Evolutionary conservation across 2,888 invertebrate species (phyloP).

Genomic region (Anagyrus pseudococci): DNA sequence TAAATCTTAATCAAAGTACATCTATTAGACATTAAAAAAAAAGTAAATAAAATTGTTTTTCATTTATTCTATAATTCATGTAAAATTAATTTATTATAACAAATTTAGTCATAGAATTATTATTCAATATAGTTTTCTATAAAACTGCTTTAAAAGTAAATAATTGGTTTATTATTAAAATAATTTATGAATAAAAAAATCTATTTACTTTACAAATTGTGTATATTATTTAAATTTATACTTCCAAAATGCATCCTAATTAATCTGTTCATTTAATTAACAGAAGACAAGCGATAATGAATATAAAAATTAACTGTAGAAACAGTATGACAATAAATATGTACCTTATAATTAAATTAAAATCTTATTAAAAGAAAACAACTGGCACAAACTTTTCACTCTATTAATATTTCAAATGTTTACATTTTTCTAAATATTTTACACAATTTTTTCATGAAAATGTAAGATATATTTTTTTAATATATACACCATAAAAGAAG

Average conservation of each 20-base stretch:
- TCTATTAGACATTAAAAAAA: constrained; percentile 15
- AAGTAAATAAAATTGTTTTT: constrained; percentile 22
- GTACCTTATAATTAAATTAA: too few species aligned
- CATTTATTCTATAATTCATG: constrained; percentile 12
- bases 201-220: too few species aligned
- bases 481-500: not conserved
- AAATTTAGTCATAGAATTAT: not conserved
- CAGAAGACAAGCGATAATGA: too few species aligned
- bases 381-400: too few species aligned
- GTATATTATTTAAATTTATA: too few species aligned
- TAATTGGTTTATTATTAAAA: not conserved
- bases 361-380: too few species aligned
- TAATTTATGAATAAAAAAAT: not conserved
- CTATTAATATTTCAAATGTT: too few species aligned
- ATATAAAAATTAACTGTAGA: too few species aligned
- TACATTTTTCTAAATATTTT: not conserved
- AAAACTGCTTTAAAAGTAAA: not conserved
- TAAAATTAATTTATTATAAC: constrained; percentile 8
- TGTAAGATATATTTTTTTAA: constrained; percentile 5
- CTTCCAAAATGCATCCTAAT: too few species aligned
- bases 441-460: too few species aligned
- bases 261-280: too few species aligned
- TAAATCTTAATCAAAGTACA: constrained; percentile 4
- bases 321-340: too few species aligned
- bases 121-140: not conserved